Base-by-base conservation (phyloP, 2,113 vertebrate species). In the Oenanthe oenanthe region DNA sequence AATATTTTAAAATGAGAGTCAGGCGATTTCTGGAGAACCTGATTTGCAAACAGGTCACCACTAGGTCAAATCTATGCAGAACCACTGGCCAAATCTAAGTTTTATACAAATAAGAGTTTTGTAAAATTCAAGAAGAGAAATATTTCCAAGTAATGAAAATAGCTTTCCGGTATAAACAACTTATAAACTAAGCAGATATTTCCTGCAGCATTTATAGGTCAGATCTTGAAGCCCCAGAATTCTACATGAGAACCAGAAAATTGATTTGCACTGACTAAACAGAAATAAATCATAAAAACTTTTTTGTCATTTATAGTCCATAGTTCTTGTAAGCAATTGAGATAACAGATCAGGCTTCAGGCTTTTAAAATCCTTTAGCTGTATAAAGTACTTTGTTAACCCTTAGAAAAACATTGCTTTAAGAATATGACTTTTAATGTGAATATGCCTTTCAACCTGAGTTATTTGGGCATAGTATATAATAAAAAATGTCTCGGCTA, bases 31-130 rank as follows among this genome's bases (percentile, higher is more conserved):
- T 93, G 72, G 53, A 62, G 78, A 72, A 62, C 48, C 66, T 75
- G 76, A 84, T 82, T 63, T 90, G 61, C 50, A 80, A 66, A 63
- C 2, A 15, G 36, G 56, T 86, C 94, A 63, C 2, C 7, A 15
- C 34, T 47, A 45, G 77, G 73, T 94, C 83, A 92, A 5, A 81
- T 72, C 84, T 54, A 18, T 78, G 32, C 20, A 67, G 79, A 87
- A 28, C 24, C 29, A 71, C 38, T 48, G 67, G 34, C 77, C 72
- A 76, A 72, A 62, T 9, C 26, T 36, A 86, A 71, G 47, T 73
- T 90, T 94, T 79, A 47, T 85, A 63, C 53, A 85, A 85, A 45
- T 72, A 77, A 67, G 40, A 10, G 61, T 87, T 94, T 67, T 89
- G 19, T 53, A 42, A 81, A 85, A 84, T 48, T 42, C 63, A 56